A percentile compares a stretch with the other conserved stretches of the same genome.
Evolutionary conservation across 2,797 vertebrate species (phyloP).

Genomic region (Gymnothorax reevesii): DNA sequence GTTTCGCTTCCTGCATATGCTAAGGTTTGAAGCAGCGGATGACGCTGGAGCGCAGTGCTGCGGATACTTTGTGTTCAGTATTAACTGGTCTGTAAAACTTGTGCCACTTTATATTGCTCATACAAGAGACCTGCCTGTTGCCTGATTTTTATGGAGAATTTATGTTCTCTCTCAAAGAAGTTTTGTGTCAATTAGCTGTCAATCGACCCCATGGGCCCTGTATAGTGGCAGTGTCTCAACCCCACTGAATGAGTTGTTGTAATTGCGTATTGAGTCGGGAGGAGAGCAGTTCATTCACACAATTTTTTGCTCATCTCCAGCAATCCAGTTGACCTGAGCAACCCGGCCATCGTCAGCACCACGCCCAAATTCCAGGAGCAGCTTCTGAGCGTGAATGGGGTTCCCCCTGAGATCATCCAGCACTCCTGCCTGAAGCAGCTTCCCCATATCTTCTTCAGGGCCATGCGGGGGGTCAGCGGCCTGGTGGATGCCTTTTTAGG

Average conservation of each 20-base stretch:
- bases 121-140: no score
- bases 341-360: conserved; percentile 90
- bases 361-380: conserved; percentile 88
- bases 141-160: no score
- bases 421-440: conserved; percentile 91
- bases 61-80: not conserved
- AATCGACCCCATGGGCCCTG: not conserved
- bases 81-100: not conserved
- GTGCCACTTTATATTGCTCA: not conserved
- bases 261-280: not conserved
- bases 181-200: not conserved
- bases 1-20: conserved; percentile 92
- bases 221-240: not conserved
- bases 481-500: conserved; percentile 92
- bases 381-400: conserved; percentile 86
- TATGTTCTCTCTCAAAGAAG: not conserved
- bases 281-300: not conserved
- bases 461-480: conserved; percentile 87
- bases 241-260: not conserved
- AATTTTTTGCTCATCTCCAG: conserved; percentile 59
- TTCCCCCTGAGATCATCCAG: conserved; percentile 89
- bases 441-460: conserved; percentile 89
- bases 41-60: not conserved
- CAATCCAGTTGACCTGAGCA: conserved; percentile 91
- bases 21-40: conserved; percentile 72